A percentile compares a stretch with the other conserved stretches of the same genome.
These are phyloP conservation scores for Heteromyza rotundicornis DNA, from an alignment of 2,888 invertebrate species.

Conservation along the genomic window DNA sequence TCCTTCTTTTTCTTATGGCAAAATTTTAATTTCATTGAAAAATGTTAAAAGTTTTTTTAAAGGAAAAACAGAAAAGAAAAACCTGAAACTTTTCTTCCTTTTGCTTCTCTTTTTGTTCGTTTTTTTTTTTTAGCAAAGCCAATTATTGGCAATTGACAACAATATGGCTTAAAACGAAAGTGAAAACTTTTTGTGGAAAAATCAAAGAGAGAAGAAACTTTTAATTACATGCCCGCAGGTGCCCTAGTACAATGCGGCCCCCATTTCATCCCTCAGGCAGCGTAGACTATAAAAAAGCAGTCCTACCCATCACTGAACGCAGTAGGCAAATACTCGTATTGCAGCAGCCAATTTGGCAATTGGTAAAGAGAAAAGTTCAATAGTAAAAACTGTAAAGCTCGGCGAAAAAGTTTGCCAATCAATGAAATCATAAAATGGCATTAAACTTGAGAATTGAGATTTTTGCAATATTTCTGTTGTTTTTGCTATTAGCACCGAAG, in stretches of 20 bases:
- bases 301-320: too few relatives aligned
- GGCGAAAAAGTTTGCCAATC: constrained; percentile 44
- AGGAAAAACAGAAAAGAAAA: background rate
- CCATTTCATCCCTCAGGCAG: background rate
- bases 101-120: too few relatives aligned
- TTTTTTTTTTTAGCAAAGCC: too few relatives aligned
- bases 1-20: constrained; percentile 11
- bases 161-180: constrained; percentile 1
- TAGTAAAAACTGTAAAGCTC: background rate
- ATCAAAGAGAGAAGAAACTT: constrained; percentile 10
- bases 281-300: too few relatives aligned
- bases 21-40: too few relatives aligned
- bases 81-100: background rate
- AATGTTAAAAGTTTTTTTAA: background rate
- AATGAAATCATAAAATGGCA: constrained; percentile 34
- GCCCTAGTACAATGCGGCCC: background rate
- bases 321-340: background rate
- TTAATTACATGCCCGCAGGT: constrained; percentile 18
- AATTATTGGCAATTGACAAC: constrained; percentile 7
- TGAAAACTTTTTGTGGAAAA: background rate
- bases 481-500: constrained; percentile 9
- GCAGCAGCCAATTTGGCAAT: background rate
- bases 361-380: background rate
- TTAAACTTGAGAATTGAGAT: constrained; percentile 16
- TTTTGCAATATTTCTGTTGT: background rate